These are phyloP conservation scores for Jordanella pulchra DNA, from an alignment of 2,797 vertebrate genomes.

Conservation along the genomic window DNA sequence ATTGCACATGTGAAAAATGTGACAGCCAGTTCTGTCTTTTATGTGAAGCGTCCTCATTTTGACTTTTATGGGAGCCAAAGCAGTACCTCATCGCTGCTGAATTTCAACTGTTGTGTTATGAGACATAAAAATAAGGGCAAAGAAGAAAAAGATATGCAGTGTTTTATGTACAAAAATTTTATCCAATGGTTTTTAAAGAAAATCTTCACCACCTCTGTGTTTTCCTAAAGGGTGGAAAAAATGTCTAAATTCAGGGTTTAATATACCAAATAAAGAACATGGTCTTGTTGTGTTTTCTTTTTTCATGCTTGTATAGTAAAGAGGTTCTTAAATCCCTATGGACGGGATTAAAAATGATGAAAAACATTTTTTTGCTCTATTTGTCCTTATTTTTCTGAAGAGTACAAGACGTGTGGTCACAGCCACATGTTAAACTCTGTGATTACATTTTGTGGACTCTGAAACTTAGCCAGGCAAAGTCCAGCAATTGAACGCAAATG, in stretches of 20 bases:
- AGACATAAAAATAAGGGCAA: neutral
- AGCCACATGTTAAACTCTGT: neutral
- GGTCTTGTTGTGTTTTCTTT: neutral
- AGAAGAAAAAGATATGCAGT: neutral
- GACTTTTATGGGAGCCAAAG: neutral
- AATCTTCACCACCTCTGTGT: neutral
- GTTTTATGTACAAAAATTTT: neutral
- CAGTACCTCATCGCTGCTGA: neutral
- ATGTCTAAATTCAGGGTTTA: too few species aligned
- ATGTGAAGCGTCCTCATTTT: conserved; percentile 1
- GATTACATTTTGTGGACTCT: neutral
- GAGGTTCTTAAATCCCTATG: neutral
- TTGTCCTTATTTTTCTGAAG: neutral
- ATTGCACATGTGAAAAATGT: conserved; percentile 5
- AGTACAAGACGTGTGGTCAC: neutral
- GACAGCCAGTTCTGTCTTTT: neutral
- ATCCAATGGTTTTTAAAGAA: neutral
- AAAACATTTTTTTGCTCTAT: neutral
- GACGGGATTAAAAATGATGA: neutral
- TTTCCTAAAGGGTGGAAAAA: neutral
- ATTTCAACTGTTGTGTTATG: neutral
- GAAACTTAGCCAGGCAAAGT: neutral
- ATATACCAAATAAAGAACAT: neutral
- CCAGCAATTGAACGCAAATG: neutral
- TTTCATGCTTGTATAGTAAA: neutral